These are phyloP conservation scores for Odontomyia ornata DNA, from an alignment of 2,888 invertebrate species.

Conservation along the genomic window DNA sequence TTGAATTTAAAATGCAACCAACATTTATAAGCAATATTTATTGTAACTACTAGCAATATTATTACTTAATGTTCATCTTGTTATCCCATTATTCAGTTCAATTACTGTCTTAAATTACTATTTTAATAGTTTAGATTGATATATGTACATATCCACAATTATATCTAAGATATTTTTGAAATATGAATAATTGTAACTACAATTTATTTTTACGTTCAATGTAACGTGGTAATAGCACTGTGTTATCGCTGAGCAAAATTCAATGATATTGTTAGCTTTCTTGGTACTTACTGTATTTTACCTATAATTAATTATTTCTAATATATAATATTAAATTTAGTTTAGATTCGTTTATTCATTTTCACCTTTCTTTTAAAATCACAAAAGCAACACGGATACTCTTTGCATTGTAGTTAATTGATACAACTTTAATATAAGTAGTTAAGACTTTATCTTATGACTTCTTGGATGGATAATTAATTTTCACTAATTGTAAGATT, in stretches of 20 bases:
- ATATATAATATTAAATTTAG: constrained; percentile 5
- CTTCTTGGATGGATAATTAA: too few species aligned
- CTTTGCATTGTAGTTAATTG: neutral
- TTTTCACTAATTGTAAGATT: too few species aligned
- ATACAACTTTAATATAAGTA: neutral
- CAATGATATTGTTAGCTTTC: constrained; percentile 37
- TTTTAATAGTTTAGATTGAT: neutral
- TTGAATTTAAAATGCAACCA: constrained; percentile 26
- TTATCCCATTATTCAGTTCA: constrained; percentile 22
- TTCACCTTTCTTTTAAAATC: constrained; percentile 8
- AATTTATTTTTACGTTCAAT: neutral
- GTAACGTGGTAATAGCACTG: constrained; percentile 34
- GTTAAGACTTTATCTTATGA: too few species aligned
- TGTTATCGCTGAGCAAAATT: constrained; percentile 42
- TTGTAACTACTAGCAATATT: constrained; percentile 6
- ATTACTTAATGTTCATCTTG: neutral
- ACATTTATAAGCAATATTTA: constrained; percentile 41
- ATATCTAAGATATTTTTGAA: neutral
- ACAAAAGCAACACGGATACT: constrained; percentile 20
- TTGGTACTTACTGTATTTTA: constrained; percentile 36
- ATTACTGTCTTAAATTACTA: neutral
- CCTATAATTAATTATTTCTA: neutral
- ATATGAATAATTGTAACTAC: neutral
- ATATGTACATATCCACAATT: neutral
- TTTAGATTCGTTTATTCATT: constrained; percentile 11